Base-by-base conservation (phyloP, 2,113 vertebrate genomes). In the Sebastes schlegelii region DNA sequence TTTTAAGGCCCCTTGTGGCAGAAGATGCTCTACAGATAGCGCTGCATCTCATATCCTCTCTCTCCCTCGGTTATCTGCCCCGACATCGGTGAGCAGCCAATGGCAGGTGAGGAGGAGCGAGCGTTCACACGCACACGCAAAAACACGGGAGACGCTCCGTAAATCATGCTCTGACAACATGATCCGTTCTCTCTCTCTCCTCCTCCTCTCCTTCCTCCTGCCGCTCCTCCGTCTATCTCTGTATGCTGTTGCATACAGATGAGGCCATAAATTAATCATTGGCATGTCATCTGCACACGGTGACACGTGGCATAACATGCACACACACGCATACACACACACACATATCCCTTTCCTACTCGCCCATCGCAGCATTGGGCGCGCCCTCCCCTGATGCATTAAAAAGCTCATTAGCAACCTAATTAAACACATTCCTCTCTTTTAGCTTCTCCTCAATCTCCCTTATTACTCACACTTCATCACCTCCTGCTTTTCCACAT, bases 381-480 rank as follows among this genome's bases (percentile, higher is more conserved):
- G 76, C 70, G 82, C 74, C 91, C 90, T 93, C 88, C 92, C 91
- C 90, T 87, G 91, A 82, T 88, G 91, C 92, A 95, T 95, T 95
- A 95, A 94, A 95, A 96, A 95, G 91, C 94, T 96, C 94, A 96
- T 95, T 95, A 96, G 94, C 90, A 86, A 93, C 88, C 95, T 95
- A 95, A 96, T 96, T 95, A 95, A 95, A 96, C 93, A 93, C 94
- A 94, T 95, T 94, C 91, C 94, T 95, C 95, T 95, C 93, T 95
- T 95, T 93, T 94, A 93, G 93, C 93, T 93, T 93, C 94, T 94
- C 92, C 90, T 94, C 93, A 91, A 92, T 96, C 95, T 94, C 91
- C 75, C 90, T 93, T 94, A 93, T 95, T 95, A 94, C 91, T 92
- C 92, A 91, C 94, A 92, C 93, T 94, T 84, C 92, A 90, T 95